Conservation (phyloP, 2,888 invertebrate genomes). For the Ennomos erosarius region DNA sequence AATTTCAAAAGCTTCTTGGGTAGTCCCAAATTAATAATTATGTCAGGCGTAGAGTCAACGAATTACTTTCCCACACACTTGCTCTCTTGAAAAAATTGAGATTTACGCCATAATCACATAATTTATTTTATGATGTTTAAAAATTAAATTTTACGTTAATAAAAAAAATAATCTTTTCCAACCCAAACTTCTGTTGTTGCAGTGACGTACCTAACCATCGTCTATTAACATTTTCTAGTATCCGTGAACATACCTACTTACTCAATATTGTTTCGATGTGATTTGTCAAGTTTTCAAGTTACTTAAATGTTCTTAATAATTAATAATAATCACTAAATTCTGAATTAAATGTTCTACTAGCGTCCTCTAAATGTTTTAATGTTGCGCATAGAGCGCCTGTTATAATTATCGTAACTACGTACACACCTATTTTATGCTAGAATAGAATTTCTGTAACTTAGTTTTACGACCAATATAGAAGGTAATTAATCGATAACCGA, state of each 20-base stretch:
- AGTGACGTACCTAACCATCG: constrained; percentile 11
- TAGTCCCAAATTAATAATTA: too few species aligned
- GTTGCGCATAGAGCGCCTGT: constrained; percentile 51
- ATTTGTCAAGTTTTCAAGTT: constrained; percentile 50
- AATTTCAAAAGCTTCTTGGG: too few species aligned
- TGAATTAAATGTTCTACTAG: constrained; percentile 34
- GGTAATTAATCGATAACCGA: constrained; percentile 64
- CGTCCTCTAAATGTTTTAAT: constrained; percentile 51
- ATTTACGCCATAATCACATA: too few species aligned
- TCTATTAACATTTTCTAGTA: constrained; percentile 34
- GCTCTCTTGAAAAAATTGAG: too few species aligned
- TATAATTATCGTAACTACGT: constrained; percentile 38
- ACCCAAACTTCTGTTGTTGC: constrained; percentile 26
- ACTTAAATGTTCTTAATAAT: constrained; percentile 41
- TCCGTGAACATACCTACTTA: constrained; percentile 1
- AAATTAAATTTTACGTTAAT: too few species aligned
- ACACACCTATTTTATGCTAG: constrained; percentile 74
- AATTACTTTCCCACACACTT: too few species aligned
- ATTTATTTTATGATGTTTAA: too few species aligned
- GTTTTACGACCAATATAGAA: constrained; percentile 79
- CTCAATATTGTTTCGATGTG: constrained; percentile 42
- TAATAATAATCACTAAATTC: constrained; percentile 34
- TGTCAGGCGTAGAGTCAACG: constrained; percentile 1
- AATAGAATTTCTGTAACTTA: constrained; percentile 70
- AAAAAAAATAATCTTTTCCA: too few species aligned